Evolutionary conservation across 2,888 invertebrate species (phyloP).

Genomic region (Eurytoma californica): DNA sequence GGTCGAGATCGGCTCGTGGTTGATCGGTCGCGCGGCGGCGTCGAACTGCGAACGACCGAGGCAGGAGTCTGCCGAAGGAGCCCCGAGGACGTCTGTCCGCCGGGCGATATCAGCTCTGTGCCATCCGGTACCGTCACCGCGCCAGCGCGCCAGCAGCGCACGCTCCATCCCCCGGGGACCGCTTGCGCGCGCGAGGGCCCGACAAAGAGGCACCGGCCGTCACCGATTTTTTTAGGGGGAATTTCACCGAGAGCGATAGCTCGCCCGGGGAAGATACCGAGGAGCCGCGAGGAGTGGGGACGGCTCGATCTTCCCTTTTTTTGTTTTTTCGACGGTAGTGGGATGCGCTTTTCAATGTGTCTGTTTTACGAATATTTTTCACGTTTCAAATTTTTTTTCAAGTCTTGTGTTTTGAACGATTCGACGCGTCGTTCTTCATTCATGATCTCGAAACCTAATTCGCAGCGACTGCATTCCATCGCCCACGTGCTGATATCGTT

Average conservation of each 20-base stretch:
- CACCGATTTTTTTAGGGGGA: slow-evolving; percentile 40
- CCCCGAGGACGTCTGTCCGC: slow-evolving; percentile 54
- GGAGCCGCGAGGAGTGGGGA: slow-evolving; percentile 5
- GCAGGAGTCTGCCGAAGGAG: slow-evolving; percentile 45
- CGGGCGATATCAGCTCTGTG: slow-evolving; percentile 66
- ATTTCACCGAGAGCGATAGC: slow-evolving; percentile 43
- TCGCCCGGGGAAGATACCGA: not conserved
- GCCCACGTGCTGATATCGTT: too few species aligned
- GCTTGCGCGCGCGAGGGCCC: slow-evolving; percentile 41
- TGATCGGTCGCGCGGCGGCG: slow-evolving; percentile 19
- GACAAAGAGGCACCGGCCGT: slow-evolving; percentile 20
- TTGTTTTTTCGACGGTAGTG: not conserved
- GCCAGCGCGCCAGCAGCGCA: slow-evolving; percentile 40
- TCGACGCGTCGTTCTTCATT: too few species aligned
- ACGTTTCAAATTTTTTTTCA: too few species aligned
- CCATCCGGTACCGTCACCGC: slow-evolving; percentile 73
- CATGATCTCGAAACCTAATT: too few species aligned
- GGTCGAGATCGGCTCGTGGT: not conserved
- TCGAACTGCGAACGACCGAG: slow-evolving; percentile 47
- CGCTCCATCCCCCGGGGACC: slow-evolving; percentile 65
- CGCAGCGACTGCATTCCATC: too few species aligned
- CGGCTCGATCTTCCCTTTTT: not conserved
- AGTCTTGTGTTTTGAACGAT: not conserved
- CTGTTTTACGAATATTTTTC: too few species aligned
- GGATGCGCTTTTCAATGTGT: not conserved